Conservation (phyloP, 1,140 invertebrate genomes). For the Manduca sexta region DNA sequence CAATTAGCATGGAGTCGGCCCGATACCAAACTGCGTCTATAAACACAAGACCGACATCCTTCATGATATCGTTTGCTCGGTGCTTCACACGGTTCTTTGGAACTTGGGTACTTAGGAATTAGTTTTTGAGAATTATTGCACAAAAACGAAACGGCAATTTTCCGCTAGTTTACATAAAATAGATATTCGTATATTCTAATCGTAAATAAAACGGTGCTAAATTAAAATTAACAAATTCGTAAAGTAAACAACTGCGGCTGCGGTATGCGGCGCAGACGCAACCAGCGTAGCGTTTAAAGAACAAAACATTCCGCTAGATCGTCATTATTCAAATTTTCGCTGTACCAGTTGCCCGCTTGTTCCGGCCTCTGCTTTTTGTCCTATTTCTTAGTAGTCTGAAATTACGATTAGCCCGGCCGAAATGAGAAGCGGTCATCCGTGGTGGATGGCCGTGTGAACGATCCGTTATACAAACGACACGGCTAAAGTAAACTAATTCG, state of each 20-base stretch:
- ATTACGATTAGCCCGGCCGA: conserved; percentile 64
- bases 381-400: conserved; percentile 62
- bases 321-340: conserved; percentile 70
- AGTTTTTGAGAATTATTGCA: too few relatives aligned
- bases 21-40: conserved; percentile 2
- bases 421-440: conserved; percentile 59
- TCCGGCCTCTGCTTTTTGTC: conserved; percentile 61
- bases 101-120: too few relatives aligned
- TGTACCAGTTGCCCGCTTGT: conserved; percentile 65
- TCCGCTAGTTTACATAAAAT: too few relatives aligned
- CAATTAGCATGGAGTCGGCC: conserved; percentile 26
- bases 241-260: neutral
- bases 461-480: conserved; percentile 52
- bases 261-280: conserved; percentile 28
- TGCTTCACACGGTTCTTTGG: too few relatives aligned
- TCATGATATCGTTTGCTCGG: too few relatives aligned
- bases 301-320: conserved; percentile 63
- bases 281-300: conserved; percentile 53
- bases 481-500: conserved; percentile 37
- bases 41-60: too few relatives aligned
- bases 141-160: too few relatives aligned
- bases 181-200: too few relatives aligned
- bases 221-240: too few relatives aligned
- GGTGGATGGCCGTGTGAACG: conserved; percentile 62
- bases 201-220: neutral